Conservation (phyloP, 2,113 vertebrate genomes). For the Notarius lentiginosus region DNA sequence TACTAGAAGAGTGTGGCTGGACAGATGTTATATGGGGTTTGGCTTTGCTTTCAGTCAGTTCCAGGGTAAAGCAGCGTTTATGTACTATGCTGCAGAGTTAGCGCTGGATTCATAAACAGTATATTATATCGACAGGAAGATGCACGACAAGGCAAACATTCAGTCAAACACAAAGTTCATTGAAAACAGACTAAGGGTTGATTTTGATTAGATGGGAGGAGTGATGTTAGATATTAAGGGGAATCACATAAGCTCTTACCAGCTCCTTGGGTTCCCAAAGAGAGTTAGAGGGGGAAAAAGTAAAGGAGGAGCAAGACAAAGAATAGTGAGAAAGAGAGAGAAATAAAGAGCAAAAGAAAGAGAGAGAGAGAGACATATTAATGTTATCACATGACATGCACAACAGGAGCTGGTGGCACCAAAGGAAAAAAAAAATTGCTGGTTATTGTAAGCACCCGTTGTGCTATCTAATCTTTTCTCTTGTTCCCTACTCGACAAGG, state of each 20-base stretch:
- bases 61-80: background rate
- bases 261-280: slow-evolving; percentile 90
- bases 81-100: background rate
- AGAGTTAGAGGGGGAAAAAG: slow-evolving; percentile 69
- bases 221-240: slow-evolving; percentile 40
- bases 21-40: background rate
- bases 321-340: slow-evolving; percentile 59
- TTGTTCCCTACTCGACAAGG: slow-evolving; percentile 47
- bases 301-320: slow-evolving; percentile 62
- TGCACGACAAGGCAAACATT: slow-evolving; percentile 29
- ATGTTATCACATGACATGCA: slow-evolving; percentile 87
- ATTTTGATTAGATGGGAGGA: slow-evolving; percentile 50
- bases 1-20: slow-evolving; percentile 6
- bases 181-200: slow-evolving; percentile 22
- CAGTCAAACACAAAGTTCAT: slow-evolving; percentile 37
- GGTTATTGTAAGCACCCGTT: slow-evolving; percentile 54
- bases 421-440: slow-evolving; percentile 69
- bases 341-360: slow-evolving; percentile 53
- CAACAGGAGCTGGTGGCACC: slow-evolving; percentile 70
- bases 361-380: slow-evolving; percentile 77
- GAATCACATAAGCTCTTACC: slow-evolving; percentile 81
- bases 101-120: background rate
- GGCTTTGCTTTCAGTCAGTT: background rate
- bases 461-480: slow-evolving; percentile 30
- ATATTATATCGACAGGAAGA: slow-evolving; percentile 6